Base-by-base conservation (phyloP, 1,140 invertebrate species). In the Leptonema lineaticorne region DNA sequence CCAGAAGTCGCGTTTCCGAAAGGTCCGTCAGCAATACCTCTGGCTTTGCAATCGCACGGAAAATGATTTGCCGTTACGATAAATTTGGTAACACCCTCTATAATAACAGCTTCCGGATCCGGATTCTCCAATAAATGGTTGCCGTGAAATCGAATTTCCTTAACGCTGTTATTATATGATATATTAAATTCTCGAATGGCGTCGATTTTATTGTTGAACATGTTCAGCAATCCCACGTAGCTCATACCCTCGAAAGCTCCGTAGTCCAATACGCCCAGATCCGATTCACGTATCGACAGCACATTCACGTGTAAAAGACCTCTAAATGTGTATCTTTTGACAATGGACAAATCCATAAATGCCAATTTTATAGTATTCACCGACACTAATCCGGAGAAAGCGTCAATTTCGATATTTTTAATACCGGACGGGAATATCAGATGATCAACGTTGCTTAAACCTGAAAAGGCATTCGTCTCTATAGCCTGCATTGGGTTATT, bases 121-220 rank as follows among this genome's bases (percentile, higher is more conserved):
- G 90, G 89, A 0, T 88, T 87, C 71, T 91, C 89, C 24, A 94
- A 77, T 67, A 94, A 87, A 74, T 94, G 92, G 74, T 94, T 94
- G 0, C 91, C 91, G 64, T 90, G 88, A 37, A 93, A 85, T 71
- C 88, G 85, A 0, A 94, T 78, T 11, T 84, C 79, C 33, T 85
- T 84, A 1, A 94, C 87, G 29, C 85, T 86, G 67, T 89, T 90
- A 26, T 89, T 87, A n/a, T 82, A 81, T 0, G 83, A 84, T 26
- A 93, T 79, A 64, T 88, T 85, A 0, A 94, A 78, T 71, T 89
- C 87, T 73, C 91, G 87, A 18, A 94, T 87, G 0, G 85, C 84
- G 70, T 94, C 92, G 58, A 94, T 91, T 76, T 93, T 93, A 76
- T 93, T 93, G 75, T 92, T 92, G 8, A 91, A 76, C 57, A 93